Evolutionary conservation across 2,797 vertebrate genomes (phyloP), one percentile per base, ranked within the genome.

Genomic region (Mycteria americana): DNA sequence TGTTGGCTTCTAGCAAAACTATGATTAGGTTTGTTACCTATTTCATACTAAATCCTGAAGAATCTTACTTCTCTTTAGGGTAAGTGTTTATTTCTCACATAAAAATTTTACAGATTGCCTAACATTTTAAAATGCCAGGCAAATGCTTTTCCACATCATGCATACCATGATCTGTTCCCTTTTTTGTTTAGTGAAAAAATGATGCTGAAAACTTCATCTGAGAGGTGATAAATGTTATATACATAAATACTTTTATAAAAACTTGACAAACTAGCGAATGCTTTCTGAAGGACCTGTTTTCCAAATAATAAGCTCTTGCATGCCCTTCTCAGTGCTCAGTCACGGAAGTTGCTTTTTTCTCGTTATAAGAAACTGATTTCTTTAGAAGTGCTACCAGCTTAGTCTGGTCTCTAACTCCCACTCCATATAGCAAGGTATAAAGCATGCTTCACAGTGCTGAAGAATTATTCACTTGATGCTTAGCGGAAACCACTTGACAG

Each of bases 401-500:
- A 67, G 33, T 43, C 80, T 85, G 70, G 25, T 93, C 68, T 92
- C 63, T 63, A 89, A 89, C 81, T 91, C 89, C 95, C 81, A 96
- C 91, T 89, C 51, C 4, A 1, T 70, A 37, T 11, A 82, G 74
- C 33, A 91, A 91, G 72, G 92, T 87, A 82, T 54, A 92, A 89
- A 92, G 51, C 56, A 21, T 48, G 63, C 48, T 94, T 96, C 76
- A 80, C 24, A 60, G 56, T 60, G 48, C 46, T 83, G 39, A 85
- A 63, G 72, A 76, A 74, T 96, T 94, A 94, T 53, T 92, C 88
- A 67, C 86, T 87, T 79, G 31, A 19, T 77, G 72, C 77, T 85
- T 87, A 85, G 75, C 2, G 6, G 78, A 94, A 97, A 85, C 81
- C 74, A 91, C 86, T 93, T 94, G 89, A 92, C 81, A 94, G 81